Base-by-base conservation (phyloP, 2,888 invertebrate species). In the Megaustenia siamemsis region DNA sequence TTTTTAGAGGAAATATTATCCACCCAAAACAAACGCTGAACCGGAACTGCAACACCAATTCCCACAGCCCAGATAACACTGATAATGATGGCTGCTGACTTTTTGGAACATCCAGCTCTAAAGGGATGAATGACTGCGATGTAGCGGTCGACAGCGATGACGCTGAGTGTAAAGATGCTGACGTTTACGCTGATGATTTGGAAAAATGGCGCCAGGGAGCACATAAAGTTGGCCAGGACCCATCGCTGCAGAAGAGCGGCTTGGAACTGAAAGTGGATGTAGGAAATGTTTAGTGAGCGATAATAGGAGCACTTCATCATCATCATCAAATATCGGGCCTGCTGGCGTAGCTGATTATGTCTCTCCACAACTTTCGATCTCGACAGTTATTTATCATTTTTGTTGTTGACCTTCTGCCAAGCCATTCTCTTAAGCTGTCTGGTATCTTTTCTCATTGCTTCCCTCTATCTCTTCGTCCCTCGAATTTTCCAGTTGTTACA, bases 101-200 rank as follows among this genome's bases (percentile, higher is more conserved):
- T 95, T 92, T 96, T 96, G 0, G 96, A 96, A 24, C 96, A 90
- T 24, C 93, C 92, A 3, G 97, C 97, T 71, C 96, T 95, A 56
- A 95, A 89, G 0, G 94, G 94, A 85, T 93, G 93, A 43, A 94
- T 89, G 35, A 95, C 94, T n/a, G 94, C 94, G 35, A 93, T 93
- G 94, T 97, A 97, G 40, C 97, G 95, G 94, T 98, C 97, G 83
- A 97, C 95, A 0, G 97, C 97, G 85, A 97, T 97, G 80, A 97
- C 97, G 21, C 97, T 97, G 35, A 98, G 94, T 0, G 97, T 97
- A 92, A 97, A 97, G 53, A 98, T 97, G 89, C 97, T 97, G n/a
- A 97, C 97, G 92, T 97, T 97, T 1, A 98, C 97, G 88, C 97
- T 96, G 28, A 98, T 94, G 0, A 96, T 96, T 94, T 97, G 97